Evolutionary conservation across 2,113 vertebrate species (phyloP), one percentile per base, ranked within the genome.

Genomic region (Catharus minimus): DNA sequence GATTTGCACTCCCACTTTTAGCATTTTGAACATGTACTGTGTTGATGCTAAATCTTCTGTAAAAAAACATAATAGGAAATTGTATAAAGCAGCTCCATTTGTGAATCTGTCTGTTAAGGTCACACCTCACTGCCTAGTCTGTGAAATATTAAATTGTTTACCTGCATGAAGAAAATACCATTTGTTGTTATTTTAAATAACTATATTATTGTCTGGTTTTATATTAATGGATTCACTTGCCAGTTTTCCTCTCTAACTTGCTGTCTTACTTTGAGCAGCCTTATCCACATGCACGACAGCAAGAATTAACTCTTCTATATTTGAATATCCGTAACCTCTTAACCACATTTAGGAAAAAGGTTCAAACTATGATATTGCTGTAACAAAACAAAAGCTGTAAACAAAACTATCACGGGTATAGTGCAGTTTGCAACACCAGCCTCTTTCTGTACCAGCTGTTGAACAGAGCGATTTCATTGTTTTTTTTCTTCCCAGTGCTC

Each of bases 121-220:
- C 20, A 92, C 55, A 83, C 41, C 36, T 91, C 74, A 91, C 12
- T 89, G 46, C 66, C 78, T 84, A 49, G 33, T 20, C 44, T 71
- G 49, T 87, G 61, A 94, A 92, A 83, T 55, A 88, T 32, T 83
- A 93, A 92, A 71, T 65, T 90, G 72, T 52, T 88, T 81, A 84
- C 65, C 12, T 73, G 17, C 38, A 62, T 52, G 36, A 61, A 86
- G 73, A 38, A 64, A 90, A 86, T 5, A 65, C 3, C 15, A 57
- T 82, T 87, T 72, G 38, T 17, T 74, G 21, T 52, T 75, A 46
- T 84, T 87, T 67, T 47, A 62, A 88, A 82, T 57, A 49, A 74
- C 26, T 64, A 26, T 23, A 20, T 57, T 93, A 92, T 90, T 36
- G 44, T 55, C 50, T 53, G 3, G 32, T 60, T 81, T 82, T 89